These are phyloP conservation scores for Chalcosyrphus nemorum DNA, from an alignment of 2,888 invertebrate species.

Conservation along the genomic window DNA sequence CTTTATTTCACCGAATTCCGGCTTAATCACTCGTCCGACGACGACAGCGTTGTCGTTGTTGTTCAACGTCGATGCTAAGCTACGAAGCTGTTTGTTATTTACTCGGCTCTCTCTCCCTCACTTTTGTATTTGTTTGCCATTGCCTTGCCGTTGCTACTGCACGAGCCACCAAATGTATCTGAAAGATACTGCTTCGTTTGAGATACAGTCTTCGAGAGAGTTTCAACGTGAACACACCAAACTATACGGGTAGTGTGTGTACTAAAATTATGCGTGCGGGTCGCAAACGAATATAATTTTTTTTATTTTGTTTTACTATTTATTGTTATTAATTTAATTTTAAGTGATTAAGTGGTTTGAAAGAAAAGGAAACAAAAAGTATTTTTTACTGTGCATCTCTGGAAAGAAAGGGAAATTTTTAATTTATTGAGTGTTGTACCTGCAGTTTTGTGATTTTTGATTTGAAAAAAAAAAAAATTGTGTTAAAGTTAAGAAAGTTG, in stretches of 20 bases:
- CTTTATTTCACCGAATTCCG: conserved; percentile 64
- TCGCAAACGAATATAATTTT: conserved; percentile 23
- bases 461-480: conserved; percentile 32
- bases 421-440: conserved; percentile 18
- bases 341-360: conserved; percentile 64
- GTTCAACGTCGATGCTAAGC: conserved; percentile 8
- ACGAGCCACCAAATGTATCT: conserved; percentile 27
- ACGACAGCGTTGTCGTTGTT: not conserved
- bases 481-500: no score
- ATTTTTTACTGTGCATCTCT: not conserved
- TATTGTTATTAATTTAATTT: conserved; percentile 69
- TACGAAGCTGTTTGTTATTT: not conserved
- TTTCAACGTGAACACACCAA: conserved; percentile 58
- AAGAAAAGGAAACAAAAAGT: conserved; percentile 13
- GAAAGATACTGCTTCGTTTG: conserved; percentile 20
- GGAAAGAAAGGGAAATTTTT: conserved; percentile 1
- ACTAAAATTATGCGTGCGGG: conserved; percentile 56
- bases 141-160: no score
- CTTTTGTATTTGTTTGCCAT: not conserved
- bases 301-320: no score
- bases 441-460: conserved; percentile 49
- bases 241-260: conserved; percentile 7
- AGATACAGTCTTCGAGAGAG: conserved; percentile 53
- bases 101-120: conserved; percentile 19
- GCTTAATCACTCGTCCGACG: conserved; percentile 54